These are phyloP conservation scores for Macrobrachium nipponense DNA, from an alignment of 1,140 invertebrate genomes.

Conservation along the genomic window DNA sequence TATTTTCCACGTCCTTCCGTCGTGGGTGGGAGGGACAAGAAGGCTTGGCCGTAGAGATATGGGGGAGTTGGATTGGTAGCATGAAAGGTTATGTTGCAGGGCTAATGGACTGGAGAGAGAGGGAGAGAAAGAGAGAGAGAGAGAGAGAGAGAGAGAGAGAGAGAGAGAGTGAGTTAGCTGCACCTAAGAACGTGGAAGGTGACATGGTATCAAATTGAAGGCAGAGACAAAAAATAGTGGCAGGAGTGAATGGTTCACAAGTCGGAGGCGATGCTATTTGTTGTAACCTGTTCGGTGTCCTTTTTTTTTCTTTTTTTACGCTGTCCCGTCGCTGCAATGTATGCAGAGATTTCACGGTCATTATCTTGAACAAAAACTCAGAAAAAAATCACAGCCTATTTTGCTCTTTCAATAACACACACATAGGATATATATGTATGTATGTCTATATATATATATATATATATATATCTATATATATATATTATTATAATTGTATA, in stretches of 20 bases:
- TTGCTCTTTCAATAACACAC: neutral
- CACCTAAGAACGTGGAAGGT: neutral
- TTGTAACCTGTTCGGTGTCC: too few species aligned
- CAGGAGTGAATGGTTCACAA: too few species aligned
- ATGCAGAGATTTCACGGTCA: too few species aligned
- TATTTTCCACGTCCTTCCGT: too few species aligned
- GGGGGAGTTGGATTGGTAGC: neutral
- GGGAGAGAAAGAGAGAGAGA: neutral
- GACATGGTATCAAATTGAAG: neutral
- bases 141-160: neutral
- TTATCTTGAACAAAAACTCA: too few species aligned
- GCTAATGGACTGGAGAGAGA: neutral
- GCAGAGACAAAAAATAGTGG: neutral
- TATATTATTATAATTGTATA: neutral
- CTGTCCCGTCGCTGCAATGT: too few species aligned
- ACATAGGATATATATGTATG: neutral
- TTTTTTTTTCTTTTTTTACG: too few species aligned
- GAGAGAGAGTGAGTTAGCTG: neutral
- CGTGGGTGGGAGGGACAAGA: too few species aligned
- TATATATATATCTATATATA: neutral
- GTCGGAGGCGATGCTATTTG: too few species aligned
- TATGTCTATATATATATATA: neutral
- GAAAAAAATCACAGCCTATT: too few species aligned
- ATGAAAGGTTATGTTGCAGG: neutral
- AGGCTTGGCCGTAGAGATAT: neutral